Evolutionary conservation across 2,113 vertebrate genomes (phyloP).

Genomic region (Psittacula cyanocephala): DNA sequence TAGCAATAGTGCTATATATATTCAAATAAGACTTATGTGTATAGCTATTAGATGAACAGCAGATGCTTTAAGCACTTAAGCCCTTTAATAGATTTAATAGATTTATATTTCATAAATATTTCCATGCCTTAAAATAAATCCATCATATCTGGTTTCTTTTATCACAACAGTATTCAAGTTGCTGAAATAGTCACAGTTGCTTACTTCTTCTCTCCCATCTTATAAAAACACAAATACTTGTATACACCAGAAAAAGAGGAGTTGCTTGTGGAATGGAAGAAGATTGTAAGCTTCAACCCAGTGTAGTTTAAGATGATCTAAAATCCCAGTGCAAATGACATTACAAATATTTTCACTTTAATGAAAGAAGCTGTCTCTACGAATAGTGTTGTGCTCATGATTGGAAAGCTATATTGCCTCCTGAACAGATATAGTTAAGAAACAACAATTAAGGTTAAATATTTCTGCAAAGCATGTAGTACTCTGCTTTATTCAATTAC

Average conservation of each 20-base stretch:
- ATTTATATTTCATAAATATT: neutral
- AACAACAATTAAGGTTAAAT: neutral
- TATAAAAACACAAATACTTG: neutral
- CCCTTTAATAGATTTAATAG: neutral
- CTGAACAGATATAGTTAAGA: neutral
- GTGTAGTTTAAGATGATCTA: neutral
- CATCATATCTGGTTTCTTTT: neutral
- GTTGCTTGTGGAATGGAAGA: neutral
- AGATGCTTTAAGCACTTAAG: neutral
- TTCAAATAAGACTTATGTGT: neutral
- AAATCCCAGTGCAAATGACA: neutral
- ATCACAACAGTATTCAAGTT: neutral
- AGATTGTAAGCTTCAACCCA: neutral
- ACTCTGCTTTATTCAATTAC: neutral
- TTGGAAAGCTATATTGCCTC: neutral
- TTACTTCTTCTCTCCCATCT: neutral
- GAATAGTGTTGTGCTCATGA: neutral
- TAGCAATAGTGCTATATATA: neutral
- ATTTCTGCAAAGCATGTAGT: neutral
- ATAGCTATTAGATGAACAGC: neutral
- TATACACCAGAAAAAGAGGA: neutral
- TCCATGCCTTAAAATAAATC: neutral
- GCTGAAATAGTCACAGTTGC: neutral
- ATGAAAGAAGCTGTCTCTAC: neutral
- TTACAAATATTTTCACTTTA: neutral